Evolutionary conservation across 2,797 vertebrate species (phyloP).

Genomic region (Gallinago stenura): DNA sequence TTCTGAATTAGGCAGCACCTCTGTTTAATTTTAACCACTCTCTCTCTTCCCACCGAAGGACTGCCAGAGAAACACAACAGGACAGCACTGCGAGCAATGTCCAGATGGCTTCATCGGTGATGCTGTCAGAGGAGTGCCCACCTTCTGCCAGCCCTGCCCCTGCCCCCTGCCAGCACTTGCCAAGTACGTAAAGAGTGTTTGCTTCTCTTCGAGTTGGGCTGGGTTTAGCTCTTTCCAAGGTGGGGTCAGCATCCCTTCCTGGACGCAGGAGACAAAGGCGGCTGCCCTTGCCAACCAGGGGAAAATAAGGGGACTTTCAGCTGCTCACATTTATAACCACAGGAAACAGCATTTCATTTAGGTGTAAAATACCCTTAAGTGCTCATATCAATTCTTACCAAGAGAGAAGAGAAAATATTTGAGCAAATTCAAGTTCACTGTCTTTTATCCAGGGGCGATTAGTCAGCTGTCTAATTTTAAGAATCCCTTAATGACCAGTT

Average conservation of each 20-base stretch:
- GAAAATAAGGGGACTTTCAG: not conserved
- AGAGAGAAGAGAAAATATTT: not conserved
- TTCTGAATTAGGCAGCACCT: not conserved
- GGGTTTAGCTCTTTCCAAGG: not conserved
- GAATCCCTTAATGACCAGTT: not conserved
- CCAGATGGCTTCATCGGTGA: slow-evolving; percentile 84
- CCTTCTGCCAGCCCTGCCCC: slow-evolving; percentile 87
- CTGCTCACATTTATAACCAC: not conserved
- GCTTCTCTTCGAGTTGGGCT: not conserved
- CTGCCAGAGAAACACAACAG: slow-evolving; percentile 90
- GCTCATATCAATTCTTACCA: not conserved
- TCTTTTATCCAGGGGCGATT: not conserved
- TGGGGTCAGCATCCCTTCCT: not conserved
- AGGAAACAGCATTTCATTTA: slow-evolving; percentile 12
- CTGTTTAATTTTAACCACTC: not conserved
- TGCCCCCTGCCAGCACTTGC: slow-evolving; percentile 86
- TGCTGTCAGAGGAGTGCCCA: slow-evolving; percentile 60
- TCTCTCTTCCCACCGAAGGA: slow-evolving; percentile 78
- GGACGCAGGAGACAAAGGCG: not conserved
- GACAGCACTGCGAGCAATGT: slow-evolving; percentile 92
- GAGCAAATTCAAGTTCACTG: not conserved
- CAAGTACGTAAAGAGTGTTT: slow-evolving; percentile 73
- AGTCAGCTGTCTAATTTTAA: not conserved
- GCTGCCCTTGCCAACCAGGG: not conserved
- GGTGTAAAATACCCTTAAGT: not conserved